Conservation (phyloP, 35 echinoderm and acorn worm species). For the Stichopus chloronotus region DNA sequence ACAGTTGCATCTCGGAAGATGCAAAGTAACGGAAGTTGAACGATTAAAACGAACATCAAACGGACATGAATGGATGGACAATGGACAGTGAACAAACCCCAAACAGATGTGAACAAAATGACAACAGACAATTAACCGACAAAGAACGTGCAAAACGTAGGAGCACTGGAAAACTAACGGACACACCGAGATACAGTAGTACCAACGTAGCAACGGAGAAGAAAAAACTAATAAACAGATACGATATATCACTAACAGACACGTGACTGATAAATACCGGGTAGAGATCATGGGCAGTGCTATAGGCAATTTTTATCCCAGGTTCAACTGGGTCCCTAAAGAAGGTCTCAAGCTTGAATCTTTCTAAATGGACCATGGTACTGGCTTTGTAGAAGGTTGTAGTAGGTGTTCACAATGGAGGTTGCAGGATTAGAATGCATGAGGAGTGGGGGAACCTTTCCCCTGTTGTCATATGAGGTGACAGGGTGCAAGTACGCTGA, state of each 20-base stretch:
- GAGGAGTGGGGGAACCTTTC: conserved; percentile 13
- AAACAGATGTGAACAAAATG: too few relatives aligned
- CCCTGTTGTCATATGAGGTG: neutral
- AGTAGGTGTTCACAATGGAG: neutral
- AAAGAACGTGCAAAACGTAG: too few relatives aligned
- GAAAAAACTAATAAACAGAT: too few relatives aligned
- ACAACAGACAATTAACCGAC: too few relatives aligned
- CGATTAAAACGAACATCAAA: neutral
- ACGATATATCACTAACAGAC: too few relatives aligned
- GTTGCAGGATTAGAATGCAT: conserved; percentile 24
- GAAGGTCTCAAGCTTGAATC: conserved; percentile 16
- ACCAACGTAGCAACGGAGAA: too few relatives aligned
- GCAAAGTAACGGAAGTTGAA: neutral
- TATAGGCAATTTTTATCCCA: conserved; percentile 38
- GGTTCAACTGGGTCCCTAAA: neutral
- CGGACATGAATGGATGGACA: neutral
- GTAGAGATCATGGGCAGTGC: neutral
- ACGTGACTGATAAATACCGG: too few relatives aligned
- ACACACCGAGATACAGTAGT: too few relatives aligned
- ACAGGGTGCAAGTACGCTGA: conserved; percentile 1
- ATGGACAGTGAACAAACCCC: too few relatives aligned
- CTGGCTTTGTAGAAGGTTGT: conserved; percentile 26
- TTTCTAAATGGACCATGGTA: neutral
- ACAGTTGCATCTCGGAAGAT: neutral
- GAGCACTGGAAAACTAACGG: too few relatives aligned